A percentile compares a stretch with the other conserved stretches of the same genome.
phyloP scores from a whole-genome alignment of 2,113 vertebrate species.

The Pelusios castaneus region DNA sequence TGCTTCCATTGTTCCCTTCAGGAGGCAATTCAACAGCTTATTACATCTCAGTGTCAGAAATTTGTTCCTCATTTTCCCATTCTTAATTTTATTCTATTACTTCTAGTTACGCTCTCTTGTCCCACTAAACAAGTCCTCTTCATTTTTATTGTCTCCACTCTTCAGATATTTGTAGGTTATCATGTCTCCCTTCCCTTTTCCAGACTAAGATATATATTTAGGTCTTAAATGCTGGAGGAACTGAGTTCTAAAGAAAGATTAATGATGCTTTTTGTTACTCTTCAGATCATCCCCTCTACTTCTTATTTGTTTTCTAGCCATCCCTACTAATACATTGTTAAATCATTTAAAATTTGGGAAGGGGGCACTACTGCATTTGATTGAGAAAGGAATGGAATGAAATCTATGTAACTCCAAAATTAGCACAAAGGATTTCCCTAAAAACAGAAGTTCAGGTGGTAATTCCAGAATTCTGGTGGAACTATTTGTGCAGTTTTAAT shows the following conservation, averaged over 20 bases:
- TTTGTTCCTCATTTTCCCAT: neutral
- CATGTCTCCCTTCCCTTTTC: neutral
- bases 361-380: neutral
- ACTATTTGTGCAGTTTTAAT: neutral
- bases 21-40: neutral
- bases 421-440: neutral
- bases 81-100: conserved; percentile 6
- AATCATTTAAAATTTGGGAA: neutral
- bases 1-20: neutral
- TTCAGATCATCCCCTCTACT: neutral
- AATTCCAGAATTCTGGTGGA: neutral
- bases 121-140: neutral
- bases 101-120: neutral
- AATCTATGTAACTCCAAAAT: neutral
- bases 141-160: neutral
- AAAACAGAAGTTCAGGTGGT: neutral
- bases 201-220: neutral
- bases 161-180: neutral
- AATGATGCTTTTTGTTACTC: too few relatives aligned
- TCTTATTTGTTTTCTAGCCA: neutral
- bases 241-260: too few relatives aligned
- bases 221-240: too few relatives aligned
- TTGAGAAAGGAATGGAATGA: neutral
- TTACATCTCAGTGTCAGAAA: neutral
- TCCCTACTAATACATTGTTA: neutral